A percentile compares a stretch with the other conserved stretches of the same genome.
phyloP scores from a whole-genome alignment of 2,797 vertebrate genomes.

The Rhabdomys pumilio region DNA sequence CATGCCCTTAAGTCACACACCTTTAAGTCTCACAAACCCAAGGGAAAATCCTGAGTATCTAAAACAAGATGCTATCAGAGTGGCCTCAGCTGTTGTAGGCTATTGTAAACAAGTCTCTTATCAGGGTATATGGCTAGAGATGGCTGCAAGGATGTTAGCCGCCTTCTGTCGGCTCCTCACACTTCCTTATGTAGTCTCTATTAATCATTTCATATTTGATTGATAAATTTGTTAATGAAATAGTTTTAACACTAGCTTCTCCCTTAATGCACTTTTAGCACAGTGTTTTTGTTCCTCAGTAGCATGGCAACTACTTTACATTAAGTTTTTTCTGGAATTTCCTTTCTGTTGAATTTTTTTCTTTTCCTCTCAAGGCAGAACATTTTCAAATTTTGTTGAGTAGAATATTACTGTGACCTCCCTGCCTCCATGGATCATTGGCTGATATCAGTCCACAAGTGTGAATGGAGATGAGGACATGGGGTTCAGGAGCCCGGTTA shows the following conservation, averaged over 20 bases:
- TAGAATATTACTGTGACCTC: background rate
- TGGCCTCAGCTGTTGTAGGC: too few species aligned
- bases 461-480: background rate
- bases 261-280: background rate
- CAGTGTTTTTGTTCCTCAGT: background rate
- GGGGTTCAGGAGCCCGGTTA: background rate
- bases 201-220: slow-evolving; percentile 38
- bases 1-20: too few species aligned
- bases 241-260: background rate
- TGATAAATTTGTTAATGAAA: slow-evolving; percentile 19
- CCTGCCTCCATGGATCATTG: background rate
- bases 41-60: too few species aligned
- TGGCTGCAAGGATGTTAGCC: too few species aligned
- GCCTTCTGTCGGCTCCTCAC: too few species aligned
- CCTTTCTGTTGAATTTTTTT: background rate
- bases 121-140: too few species aligned
- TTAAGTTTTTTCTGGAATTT: background rate
- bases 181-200: background rate
- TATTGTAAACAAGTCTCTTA: too few species aligned
- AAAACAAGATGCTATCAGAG: too few species aligned
- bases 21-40: too few species aligned
- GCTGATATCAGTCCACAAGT: background rate
- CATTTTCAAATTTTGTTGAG: slow-evolving; percentile 15
- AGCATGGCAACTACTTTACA: background rate
- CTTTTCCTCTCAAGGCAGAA: background rate